Evolutionary conservation across 2,888 invertebrate species (phyloP).

Genomic region (Dexiosoma caninum): DNA sequence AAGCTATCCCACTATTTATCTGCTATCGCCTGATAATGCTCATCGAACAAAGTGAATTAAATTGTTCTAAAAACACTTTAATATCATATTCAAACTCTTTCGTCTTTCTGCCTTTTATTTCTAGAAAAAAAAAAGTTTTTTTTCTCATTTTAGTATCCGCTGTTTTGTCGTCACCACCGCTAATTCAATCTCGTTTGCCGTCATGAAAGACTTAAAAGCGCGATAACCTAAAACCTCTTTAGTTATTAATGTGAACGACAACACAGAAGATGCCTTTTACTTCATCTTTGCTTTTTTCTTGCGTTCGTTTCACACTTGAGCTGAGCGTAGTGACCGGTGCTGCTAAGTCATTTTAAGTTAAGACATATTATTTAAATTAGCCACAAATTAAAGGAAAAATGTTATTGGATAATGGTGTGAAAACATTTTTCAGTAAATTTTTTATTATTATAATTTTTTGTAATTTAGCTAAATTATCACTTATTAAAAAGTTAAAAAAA

Average conservation of each 20-base stretch:
- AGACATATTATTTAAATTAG: slow-evolving; percentile 54
- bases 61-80: slow-evolving; percentile 73
- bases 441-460: too few species aligned
- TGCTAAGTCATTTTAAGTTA: slow-evolving; percentile 40
- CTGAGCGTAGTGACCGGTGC: background rate
- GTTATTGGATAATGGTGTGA: slow-evolving; percentile 47
- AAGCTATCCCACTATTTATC: slow-evolving; percentile 77
- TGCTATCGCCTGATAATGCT: slow-evolving; percentile 78
- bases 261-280: slow-evolving; percentile 44
- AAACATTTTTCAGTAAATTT: slow-evolving; percentile 19
- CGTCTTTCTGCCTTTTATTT: background rate
- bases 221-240: slow-evolving; percentile 64
- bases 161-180: slow-evolving; percentile 43
- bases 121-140: background rate
- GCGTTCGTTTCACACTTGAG: background rate
- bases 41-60: slow-evolving; percentile 78
- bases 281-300: slow-evolving; percentile 9
- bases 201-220: slow-evolving; percentile 61
- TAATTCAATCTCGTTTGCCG: slow-evolving; percentile 59
- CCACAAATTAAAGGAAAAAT: slow-evolving; percentile 30
- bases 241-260: slow-evolving; percentile 52
- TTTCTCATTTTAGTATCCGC: slow-evolving; percentile 25
- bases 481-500: background rate
- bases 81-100: slow-evolving; percentile 44
- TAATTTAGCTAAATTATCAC: background rate